Evolutionary conservation across 2,113 vertebrate genomes (phyloP).

Genomic region (Syngnathus typhle): DNA sequence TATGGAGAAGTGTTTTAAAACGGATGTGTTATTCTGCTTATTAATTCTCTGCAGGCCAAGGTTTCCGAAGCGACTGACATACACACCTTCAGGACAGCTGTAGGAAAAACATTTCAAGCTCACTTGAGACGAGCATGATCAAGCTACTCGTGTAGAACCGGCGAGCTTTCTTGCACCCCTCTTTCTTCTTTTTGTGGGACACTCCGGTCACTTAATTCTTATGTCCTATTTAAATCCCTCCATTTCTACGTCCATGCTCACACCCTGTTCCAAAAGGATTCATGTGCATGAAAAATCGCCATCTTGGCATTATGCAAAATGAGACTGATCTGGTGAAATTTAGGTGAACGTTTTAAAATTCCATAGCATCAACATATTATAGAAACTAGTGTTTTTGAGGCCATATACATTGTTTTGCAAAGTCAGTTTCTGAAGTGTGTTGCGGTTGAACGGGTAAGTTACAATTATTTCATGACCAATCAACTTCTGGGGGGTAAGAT

Average conservation of each 20-base stretch:
- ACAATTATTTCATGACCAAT: background rate
- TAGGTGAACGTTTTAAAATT: background rate
- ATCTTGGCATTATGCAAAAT: background rate
- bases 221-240: slow-evolving; percentile 4
- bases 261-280: background rate
- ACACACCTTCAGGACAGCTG: background rate
- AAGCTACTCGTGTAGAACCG: slow-evolving; percentile 17
- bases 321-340: background rate
- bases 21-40: background rate
- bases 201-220: slow-evolving; percentile 11
- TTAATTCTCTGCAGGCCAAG: background rate
- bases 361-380: background rate
- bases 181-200: background rate
- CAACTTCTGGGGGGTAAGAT: background rate
- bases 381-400: background rate
- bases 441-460: background rate
- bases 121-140: slow-evolving; percentile 1
- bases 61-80: background rate
- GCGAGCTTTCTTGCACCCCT: slow-evolving; percentile 19
- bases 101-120: slow-evolving; percentile 6
- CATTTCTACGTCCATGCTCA: background rate
- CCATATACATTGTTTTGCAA: background rate
- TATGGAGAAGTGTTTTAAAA: background rate
- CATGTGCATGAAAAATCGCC: background rate
- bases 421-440: background rate